Base-by-base conservation (phyloP, 2,797 vertebrate species). In the Pachyuromys duprasi region DNA sequence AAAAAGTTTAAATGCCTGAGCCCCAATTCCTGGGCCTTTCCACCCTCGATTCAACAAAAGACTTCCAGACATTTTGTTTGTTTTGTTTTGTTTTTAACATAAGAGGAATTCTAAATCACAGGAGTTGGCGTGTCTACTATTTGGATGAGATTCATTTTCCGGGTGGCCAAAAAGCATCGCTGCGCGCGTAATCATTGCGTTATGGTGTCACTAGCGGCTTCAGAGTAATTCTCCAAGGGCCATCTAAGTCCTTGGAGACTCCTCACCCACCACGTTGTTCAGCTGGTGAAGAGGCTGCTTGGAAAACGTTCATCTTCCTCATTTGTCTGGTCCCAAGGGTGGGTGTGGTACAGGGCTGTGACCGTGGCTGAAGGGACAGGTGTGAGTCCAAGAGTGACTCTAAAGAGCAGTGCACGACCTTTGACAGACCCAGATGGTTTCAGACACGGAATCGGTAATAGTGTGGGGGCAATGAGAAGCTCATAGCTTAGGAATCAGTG, bases 191-290 rank as follows among this genome's bases (percentile, higher is more conserved):
- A 14, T 28, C 9, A 9, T 6, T 18, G 65, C 26, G 42, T 13
- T 15, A 11, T 45, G n/a, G 33, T 67, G 76, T 82, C 42, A 2
- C 22, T 5, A 15, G 62, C 12, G 15, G 17, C 31, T 65, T 72
- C 33, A 13, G 60, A 39, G 81, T 67, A 2, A 17, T 0, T 36
- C 18, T 76, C 20, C 69, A 28, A 63, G 1, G 0, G 4, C 28
- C 0, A 3, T 39, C 0, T 14, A 11, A 3, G 31, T 55, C 5
- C 1, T 4, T 17, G 39, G 3, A 65, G 70, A 22, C 0, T 0
- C 65, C 45, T 93, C 22, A 4, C 7, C 11, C 31, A 86, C 5
- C 45, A 24, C 22, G 9, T 24, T 15, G 11, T 6, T 22, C n/a
- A 3, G 17, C 14, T 45, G 69, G 2, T 26, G 49, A 42, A 17